Conservation (phyloP, 2,797 vertebrate genomes). For the Hypotaenidia okinawae region DNA sequence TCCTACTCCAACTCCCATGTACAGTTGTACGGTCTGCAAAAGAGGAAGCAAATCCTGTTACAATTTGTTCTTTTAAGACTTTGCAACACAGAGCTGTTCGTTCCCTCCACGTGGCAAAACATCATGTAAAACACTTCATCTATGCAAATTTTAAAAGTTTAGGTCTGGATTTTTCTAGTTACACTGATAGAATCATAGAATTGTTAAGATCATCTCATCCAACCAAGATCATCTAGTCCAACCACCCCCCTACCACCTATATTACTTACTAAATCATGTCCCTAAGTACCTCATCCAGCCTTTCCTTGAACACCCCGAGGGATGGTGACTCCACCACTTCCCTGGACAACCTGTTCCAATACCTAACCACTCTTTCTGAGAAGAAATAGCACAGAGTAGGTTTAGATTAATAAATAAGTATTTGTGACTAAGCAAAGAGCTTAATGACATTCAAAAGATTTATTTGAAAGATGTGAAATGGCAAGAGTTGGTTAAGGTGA, state of each 20-base stretch:
- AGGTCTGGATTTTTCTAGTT: background rate
- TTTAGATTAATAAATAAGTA: background rate
- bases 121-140: background rate
- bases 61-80: background rate
- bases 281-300: too few relatives aligned
- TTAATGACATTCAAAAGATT: background rate
- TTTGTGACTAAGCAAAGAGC: background rate
- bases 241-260: too few relatives aligned
- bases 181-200: too few relatives aligned
- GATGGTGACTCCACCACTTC: too few relatives aligned
- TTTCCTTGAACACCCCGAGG: too few relatives aligned
- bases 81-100: background rate
- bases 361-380: too few relatives aligned
- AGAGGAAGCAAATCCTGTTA: background rate
- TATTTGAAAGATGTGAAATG: background rate
- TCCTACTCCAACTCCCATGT: background rate
- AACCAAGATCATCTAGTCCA: too few relatives aligned
- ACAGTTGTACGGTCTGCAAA: background rate
- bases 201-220: too few relatives aligned
- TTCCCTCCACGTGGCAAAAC: background rate
- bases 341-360: too few relatives aligned
- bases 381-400: background rate
- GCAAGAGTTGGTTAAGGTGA: background rate
- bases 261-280: too few relatives aligned
- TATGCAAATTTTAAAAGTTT: background rate